These are phyloP conservation scores for Diachrysia chrysitis DNA, from an alignment of 2,888 invertebrate species.

Conservation along the genomic window DNA sequence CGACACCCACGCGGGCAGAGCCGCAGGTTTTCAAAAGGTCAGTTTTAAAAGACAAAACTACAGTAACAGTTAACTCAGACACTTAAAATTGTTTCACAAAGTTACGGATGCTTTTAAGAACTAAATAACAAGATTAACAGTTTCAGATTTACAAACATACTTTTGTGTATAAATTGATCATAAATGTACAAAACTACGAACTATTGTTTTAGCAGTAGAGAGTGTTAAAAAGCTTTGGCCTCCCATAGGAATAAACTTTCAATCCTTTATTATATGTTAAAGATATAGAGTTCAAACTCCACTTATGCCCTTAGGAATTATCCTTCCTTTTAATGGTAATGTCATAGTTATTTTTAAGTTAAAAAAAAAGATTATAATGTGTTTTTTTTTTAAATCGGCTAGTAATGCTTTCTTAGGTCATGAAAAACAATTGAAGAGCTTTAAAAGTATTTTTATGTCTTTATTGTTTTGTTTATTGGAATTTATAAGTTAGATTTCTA, in stretches of 20 bases:
- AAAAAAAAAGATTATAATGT: too few species aligned
- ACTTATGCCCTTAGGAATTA: slow-evolving; percentile 49
- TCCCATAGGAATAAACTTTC: slow-evolving; percentile 52
- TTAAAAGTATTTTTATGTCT: too few species aligned
- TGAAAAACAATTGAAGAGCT: too few species aligned
- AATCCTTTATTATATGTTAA: slow-evolving; percentile 54
- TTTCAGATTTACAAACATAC: not conserved
- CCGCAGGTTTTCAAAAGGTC: too few species aligned
- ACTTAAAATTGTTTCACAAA: not conserved
- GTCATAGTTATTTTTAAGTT: slow-evolving; percentile 17
- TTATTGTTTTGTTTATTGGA: too few species aligned
- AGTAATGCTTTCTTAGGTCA: too few species aligned
- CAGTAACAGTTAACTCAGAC: not conserved
- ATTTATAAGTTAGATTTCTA: too few species aligned
- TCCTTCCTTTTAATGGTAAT: slow-evolving; percentile 42
- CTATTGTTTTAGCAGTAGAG: slow-evolving; percentile 58
- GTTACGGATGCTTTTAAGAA: not conserved
- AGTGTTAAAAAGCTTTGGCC: slow-evolving; percentile 48
- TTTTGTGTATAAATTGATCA: slow-evolving; percentile 18
- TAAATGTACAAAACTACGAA: slow-evolving; percentile 39
- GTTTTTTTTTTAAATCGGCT: too few species aligned
- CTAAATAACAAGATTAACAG: not conserved
- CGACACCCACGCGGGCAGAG: too few species aligned
- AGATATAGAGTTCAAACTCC: slow-evolving; percentile 40
- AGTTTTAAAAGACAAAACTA: not conserved